Conservation (phyloP, 2,888 invertebrate species). For the Platerodrilus igneus region DNA sequence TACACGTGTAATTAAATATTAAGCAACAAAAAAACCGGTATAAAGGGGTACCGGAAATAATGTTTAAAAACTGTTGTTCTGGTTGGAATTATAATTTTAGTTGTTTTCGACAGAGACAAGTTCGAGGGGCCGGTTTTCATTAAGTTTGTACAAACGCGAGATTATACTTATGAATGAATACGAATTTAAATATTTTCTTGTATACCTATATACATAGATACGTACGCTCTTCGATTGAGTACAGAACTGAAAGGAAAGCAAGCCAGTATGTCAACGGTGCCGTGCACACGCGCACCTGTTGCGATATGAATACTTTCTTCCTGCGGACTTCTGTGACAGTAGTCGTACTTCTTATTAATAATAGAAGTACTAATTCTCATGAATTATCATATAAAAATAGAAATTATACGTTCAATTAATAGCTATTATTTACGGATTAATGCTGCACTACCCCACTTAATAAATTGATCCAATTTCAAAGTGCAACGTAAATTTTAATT, state of each 20-base stretch:
- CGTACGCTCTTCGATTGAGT: slow-evolving; percentile 45
- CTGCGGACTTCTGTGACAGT: slow-evolving; percentile 8
- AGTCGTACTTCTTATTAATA: neutral
- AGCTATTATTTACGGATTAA: neutral
- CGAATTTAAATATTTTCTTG: too few relatives aligned
- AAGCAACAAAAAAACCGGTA: too few relatives aligned
- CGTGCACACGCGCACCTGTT: slow-evolving; percentile 37
- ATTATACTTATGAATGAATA: too few relatives aligned
- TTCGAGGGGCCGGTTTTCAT: slow-evolving; percentile 27
- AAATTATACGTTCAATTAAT: neutral
- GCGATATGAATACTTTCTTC: slow-evolving; percentile 20
- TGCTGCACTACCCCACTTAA: neutral
- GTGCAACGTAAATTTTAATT: neutral
- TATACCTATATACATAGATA: too few relatives aligned
- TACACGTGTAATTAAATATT: too few relatives aligned
- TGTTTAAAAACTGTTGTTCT: too few relatives aligned
- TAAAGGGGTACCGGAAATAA: too few relatives aligned
- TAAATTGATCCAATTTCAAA: neutral
- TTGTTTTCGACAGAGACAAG: too few relatives aligned
- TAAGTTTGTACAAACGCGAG: slow-evolving; percentile 4
- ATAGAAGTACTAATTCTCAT: slow-evolving; percentile 9
- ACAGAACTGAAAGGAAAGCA: slow-evolving; percentile 50
- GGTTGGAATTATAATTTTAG: too few relatives aligned
- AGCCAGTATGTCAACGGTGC: slow-evolving; percentile 51
- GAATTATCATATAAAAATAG: slow-evolving; percentile 6